Evolutionary conservation across 2,797 vertebrate species (phyloP), one percentile per base, ranked within the genome.

Genomic region (Phaenicophaeus curvirostris): DNA sequence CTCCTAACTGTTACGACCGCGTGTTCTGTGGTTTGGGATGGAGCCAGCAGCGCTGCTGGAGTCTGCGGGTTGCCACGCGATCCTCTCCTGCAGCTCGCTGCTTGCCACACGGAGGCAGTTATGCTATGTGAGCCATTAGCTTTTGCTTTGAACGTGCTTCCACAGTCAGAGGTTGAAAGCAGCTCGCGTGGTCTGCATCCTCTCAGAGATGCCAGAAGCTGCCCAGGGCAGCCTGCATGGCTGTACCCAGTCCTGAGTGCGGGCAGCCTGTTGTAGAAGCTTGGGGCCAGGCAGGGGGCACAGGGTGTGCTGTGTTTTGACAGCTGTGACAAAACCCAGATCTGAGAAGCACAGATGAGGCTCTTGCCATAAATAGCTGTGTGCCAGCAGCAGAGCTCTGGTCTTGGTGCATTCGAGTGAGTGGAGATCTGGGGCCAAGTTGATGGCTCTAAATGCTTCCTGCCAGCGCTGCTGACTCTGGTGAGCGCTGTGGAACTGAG

Each of bases 191-290:
- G 8, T 90, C 85, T 62, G 58, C 41, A 20, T 13, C 5, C 30
- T n/a, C 0, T 18, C 13, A 37, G 41, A 68, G 48, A 12, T 69
- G 48, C 54, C 6, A 4, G 67, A 23, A 81, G 67, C 39, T 33
- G 37, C 37, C 39, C 9, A 10, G 55, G 67, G 71, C 51, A 8
- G 9, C 0, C 24, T 13, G 5, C 1, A 0, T 15, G 23, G 48
- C 68, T 42, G 17, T 10, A 16, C 17, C 30, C 66, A 67, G 35
- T 57, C 66, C 39, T 46, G 41, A 13, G 42, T 14, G 50, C 31
- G 54, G 55, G 41, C 62, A 42, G 41, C 17, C 25, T 41, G 20
- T 55, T 77, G 30, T 21, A 33, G 46, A 53, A 25, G 31, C 69
- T 37, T 23, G 81, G 55, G 87, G 69, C 69, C 46, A 23, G 44